Base-by-base conservation (phyloP, 2,797 vertebrate species). In the Mormyrops boulengeri region DNA sequence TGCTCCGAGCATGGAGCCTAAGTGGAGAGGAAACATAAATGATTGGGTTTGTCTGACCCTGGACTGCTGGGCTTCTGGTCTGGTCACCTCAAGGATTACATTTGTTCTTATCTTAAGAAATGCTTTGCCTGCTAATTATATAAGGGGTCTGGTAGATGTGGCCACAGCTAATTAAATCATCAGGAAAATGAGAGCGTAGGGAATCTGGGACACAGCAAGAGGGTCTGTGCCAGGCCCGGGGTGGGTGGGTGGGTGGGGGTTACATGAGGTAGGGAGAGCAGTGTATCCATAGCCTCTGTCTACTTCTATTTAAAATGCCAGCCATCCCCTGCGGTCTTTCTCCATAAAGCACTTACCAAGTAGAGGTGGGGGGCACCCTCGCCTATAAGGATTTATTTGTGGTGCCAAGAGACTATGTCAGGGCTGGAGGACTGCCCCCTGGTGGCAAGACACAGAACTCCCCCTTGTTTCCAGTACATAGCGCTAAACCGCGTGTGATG, bases 331-430 rank as follows among this genome's bases (percentile, higher is more conserved):
- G 1, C 91, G 53, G 53, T 94, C 94, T 0, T 91, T 96, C 62
- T 94, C 94, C 88, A 92, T 94, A n/a, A 87, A 86, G 52, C 91
- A 94, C 50, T 93, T 94, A 91, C 91, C 90, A 89, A 89, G 90
- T 92, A 92, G 93, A 73, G 91, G 4, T 47, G 89, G 50, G 50
- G 55, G 90, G 88, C 57, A 3, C 38, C 4, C 84, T 93, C 60
- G 91, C 92, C 17, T 41, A 90, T 22, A 91, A 92, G 82, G 92
- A 93, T 47, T 89, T 95, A 41, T 50, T 94, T 47, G 90, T 82
- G 90, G 90, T 94, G 3, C 60, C 94, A 9, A 92, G 87, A 89
- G 85, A 22, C 60, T 62, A 1, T 91, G 85, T 88, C 66, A 41
- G 93, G 92, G 73, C 89, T 93, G 85, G 93, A 90, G 60, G 88